These are phyloP conservation scores for Uropsilus gracilis DNA, from an alignment of 2,113 vertebrate genomes.

Conservation along the genomic window DNA sequence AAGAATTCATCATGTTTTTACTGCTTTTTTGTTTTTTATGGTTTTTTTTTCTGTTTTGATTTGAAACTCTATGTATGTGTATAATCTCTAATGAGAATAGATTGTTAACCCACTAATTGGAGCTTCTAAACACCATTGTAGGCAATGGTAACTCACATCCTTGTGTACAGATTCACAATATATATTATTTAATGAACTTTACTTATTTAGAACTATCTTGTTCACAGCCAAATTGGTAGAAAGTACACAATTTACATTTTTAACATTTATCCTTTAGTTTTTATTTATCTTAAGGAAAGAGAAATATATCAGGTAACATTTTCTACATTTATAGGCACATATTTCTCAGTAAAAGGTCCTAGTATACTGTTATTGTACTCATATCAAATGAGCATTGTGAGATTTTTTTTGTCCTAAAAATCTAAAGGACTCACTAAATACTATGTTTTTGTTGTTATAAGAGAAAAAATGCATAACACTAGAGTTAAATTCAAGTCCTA, in stretches of 20 bases:
- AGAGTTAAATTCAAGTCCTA: neutral
- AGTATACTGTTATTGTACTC: neutral
- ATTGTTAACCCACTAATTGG: neutral
- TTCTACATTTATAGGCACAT: neutral
- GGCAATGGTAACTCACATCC: neutral
- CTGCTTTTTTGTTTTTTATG: neutral
- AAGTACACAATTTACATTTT: neutral
- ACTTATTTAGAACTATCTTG: neutral
- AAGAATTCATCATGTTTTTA: neutral
- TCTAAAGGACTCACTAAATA: neutral
- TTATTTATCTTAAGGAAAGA: neutral
- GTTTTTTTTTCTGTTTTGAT: neutral
- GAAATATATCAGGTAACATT: neutral
- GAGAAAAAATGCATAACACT: neutral
- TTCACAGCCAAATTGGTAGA: neutral
- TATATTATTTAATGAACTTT: neutral
- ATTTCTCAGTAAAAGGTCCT: neutral
- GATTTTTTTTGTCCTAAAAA: neutral
- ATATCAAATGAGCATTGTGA: neutral
- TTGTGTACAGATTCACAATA: neutral
- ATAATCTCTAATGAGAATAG: neutral
- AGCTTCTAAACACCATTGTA: neutral
- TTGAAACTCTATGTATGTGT: neutral
- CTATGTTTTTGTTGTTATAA: neutral
- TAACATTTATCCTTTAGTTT: too few relatives aligned